Base-by-base conservation (phyloP, 2,113 vertebrate genomes). In the Grammomys surdaster region DNA sequence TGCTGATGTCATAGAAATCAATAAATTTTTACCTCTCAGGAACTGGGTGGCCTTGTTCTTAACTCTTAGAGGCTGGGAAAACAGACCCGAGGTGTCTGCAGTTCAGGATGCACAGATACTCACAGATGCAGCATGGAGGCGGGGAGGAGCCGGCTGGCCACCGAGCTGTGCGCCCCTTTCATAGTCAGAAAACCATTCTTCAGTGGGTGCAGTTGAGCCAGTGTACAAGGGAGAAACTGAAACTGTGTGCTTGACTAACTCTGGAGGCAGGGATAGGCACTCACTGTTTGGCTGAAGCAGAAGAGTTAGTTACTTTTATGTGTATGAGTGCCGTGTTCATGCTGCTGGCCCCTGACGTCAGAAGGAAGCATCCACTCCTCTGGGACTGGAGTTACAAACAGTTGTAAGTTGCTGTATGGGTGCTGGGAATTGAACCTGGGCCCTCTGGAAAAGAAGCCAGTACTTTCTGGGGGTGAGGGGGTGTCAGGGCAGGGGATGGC, bases 11-110 rank as follows among this genome's bases (percentile, higher is more conserved):
- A 97, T 93, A 98, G 80, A 97, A 98, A 97, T 97, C 96, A 98
- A 98, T 98, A 98, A 98, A 98, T 98, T 97, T 98, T 98, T 98
- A 98, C 98, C 96, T 98, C 98, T 98, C 97, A 98, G 98, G 98
- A 98, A 95, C 97, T 43, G 92, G 88, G 86, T 91, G 89, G 36
- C 63, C 5, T 96, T 98, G 92, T 97, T 97, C 96, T 97, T 95
- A 67, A 94, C 95, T 85, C 73, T 82, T 43, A 75, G 24, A 81
- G 65, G 56, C 58, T 76, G 69, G 51, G 58, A 82, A 90, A 11
- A 7, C 28, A 67, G 76, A 54, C 58, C 48, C 56, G 20, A 56
- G 73, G 12, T 82, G 51, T 85, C 46, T 73, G 0, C 54, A 31
- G 86, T 65, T 80, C 22, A 56, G 81, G n/a, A 85, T 77, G 63